phyloP scores from a whole-genome alignment of 2,797 vertebrate species.

The Cirrhinus molitorella region DNA sequence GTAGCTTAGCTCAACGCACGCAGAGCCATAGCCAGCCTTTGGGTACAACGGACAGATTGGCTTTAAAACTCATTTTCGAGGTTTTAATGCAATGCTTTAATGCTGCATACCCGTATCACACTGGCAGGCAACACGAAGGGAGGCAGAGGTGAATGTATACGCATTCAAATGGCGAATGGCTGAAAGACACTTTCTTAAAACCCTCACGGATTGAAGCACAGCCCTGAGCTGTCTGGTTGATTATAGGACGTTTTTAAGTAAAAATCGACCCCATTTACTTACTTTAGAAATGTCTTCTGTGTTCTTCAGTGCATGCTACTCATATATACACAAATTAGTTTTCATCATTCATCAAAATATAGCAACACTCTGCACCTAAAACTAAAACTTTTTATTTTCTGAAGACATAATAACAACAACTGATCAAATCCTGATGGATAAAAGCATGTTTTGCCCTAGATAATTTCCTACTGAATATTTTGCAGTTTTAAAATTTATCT shows the following conservation, averaged over 20 bases:
- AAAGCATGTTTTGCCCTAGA: not conserved
- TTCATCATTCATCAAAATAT: not conserved
- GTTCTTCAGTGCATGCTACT: not conserved
- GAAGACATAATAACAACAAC: not conserved
- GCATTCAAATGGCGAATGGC: conserved; percentile 31
- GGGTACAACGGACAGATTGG: not conserved
- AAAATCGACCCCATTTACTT: not conserved
- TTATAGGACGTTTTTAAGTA: not conserved
- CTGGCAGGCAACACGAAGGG: conserved; percentile 18
- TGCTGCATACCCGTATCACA: conserved; percentile 22
- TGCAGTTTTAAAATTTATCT: not conserved
- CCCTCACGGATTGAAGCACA: not conserved
- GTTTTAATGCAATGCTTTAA: conserved; percentile 36
- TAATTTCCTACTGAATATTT: not conserved
- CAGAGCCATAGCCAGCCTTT: conserved; percentile 7
- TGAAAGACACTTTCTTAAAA: conserved; percentile 14
- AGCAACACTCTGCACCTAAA: not conserved
- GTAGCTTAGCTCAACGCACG: conserved; percentile 45
- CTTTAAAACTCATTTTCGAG: conserved; percentile 31
- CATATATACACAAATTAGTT: no score
- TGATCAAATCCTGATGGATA: not conserved
- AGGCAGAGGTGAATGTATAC: conserved; percentile 36
- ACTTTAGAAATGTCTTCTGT: not conserved
- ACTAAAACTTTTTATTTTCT: not conserved
- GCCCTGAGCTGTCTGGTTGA: not conserved